Base-by-base conservation (phyloP, 2,113 vertebrate genomes). In the Esox niger region DNA sequence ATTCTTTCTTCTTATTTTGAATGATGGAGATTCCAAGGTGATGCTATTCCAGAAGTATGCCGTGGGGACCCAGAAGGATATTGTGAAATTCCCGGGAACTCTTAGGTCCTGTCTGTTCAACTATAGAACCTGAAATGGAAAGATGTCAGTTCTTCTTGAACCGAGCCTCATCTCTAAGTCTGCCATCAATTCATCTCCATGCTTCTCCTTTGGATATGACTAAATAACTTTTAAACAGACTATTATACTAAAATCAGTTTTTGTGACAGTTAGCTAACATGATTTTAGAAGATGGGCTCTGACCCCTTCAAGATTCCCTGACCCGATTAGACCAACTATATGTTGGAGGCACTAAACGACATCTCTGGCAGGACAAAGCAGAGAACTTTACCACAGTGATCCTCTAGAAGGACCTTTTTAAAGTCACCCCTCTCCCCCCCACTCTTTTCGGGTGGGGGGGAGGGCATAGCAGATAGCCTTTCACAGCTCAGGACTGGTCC, bases 401-500 rank as follows among this genome's bases (percentile, higher is more conserved):
- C 65, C 38, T 66, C 21, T 10, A 47, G 81, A 75, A 78, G 82
- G 79, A 78, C 54, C 74, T 77, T 62, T 0, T 71, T 79, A 58
- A 61, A 56, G 31, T 62, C 66, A 0, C 60, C 77, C 73, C 82
- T 85, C 85, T 83, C 88, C 89, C 88, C 90, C 90, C 88, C 89
- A 88, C 90, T 89, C 71, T 64, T 64, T 70, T 82, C 77, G 76
- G 69, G 81, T 89, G 88, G 85, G 85, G 88, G 88, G 88, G 90
- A 86, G 54, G 69, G 75, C 84, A 80, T 80, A 79, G 72, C 33
- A 35, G 21, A 60, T 59, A 46, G 71, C 49, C 64, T 46, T 21
- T 11, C 11, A 49, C 57, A 52, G 7, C 64, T 66, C 29, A 21
- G 47, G 21, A 21, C 25, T n/a, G 23, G 57, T 32, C 10, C 6